Base-by-base conservation (phyloP, 2,888 invertebrate genomes). In the Spodoptera picta region DNA sequence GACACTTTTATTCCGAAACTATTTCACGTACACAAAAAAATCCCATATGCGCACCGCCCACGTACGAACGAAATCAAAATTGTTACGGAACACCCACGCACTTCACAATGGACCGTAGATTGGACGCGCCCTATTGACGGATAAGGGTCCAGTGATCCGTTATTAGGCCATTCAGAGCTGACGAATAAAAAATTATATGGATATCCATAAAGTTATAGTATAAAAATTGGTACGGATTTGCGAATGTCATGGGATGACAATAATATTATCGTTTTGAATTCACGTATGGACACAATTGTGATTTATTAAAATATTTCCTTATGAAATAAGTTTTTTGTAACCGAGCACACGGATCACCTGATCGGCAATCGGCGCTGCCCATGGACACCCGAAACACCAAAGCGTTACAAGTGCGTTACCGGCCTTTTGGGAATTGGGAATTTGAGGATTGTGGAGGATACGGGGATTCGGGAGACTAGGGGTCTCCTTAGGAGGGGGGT, bases 71-170 rank as follows among this genome's bases (percentile, higher is more conserved):
- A 55, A 58, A 70, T 73, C 60, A 70, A 73, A 70, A 65, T 65
- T 59, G 72, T 47, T 53, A 61, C 60, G 57, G 45, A 52, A 41
- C 48, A 27, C 47, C 31, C 41, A 56, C 54, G n/a, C 24, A 19
- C 7, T 12, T 42, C 31, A 80, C 81, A 79, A 79, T 79, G 57
- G 69, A 36, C 61, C 60, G 41, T 64, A 80, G 69, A 80, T 80
- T 79, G 79, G 66, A 60, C 59, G 44, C 65, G 27, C 50, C 47
- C 47, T 50, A 65, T 80, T 71, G 78, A 67, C 54, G 65, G 59
- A 79, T 71, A 69, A 66, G 65, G 72, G 67, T 56, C 61, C 51
- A 53, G 57, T 43, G 65, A 62, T 61, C 70, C 68, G 48, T 69
- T 77, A 79, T 77, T 73, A 60, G 61, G 58, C 55, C 58, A 71